Evolutionary conservation across 2,113 vertebrate genomes (phyloP).

Genomic region (Furnarius figulus): DNA sequence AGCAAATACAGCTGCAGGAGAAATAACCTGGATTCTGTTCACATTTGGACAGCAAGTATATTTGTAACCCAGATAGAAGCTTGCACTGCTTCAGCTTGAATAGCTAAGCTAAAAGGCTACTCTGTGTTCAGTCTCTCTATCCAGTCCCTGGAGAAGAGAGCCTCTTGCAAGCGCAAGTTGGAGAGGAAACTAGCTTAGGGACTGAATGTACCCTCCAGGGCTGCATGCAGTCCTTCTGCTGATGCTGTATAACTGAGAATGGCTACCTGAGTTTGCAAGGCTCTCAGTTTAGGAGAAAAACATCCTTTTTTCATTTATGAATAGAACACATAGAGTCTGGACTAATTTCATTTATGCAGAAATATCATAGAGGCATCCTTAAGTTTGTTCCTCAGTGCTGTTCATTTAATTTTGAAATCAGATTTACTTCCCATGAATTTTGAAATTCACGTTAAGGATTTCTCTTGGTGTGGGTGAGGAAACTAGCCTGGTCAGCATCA

Average conservation of each 20-base stretch:
- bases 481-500: background rate
- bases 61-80: background rate
- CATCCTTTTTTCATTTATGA: background rate
- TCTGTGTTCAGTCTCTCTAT: background rate
- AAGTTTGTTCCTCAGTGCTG: background rate
- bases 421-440: background rate
- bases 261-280: background rate
- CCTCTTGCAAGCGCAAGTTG: background rate
- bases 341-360: background rate
- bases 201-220: background rate
- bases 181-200: background rate
- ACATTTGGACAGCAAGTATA: background rate
- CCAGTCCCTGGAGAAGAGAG: background rate
- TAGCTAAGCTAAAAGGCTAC: background rate
- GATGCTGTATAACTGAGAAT: background rate
- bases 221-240: background rate
- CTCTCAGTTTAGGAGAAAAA: background rate
- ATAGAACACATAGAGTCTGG: background rate
- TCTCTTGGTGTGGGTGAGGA: background rate
- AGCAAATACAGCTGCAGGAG: background rate
- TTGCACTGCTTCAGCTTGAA: background rate
- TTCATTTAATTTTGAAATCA: background rate
- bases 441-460: background rate
- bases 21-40: conserved; percentile 8
- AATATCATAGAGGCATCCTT: background rate